Evolutionary conservation across 35 echinoderm and acorn worm species (phyloP), one percentile per base, ranked within the genome.

Genomic region (Lytechinus variegatus): DNA sequence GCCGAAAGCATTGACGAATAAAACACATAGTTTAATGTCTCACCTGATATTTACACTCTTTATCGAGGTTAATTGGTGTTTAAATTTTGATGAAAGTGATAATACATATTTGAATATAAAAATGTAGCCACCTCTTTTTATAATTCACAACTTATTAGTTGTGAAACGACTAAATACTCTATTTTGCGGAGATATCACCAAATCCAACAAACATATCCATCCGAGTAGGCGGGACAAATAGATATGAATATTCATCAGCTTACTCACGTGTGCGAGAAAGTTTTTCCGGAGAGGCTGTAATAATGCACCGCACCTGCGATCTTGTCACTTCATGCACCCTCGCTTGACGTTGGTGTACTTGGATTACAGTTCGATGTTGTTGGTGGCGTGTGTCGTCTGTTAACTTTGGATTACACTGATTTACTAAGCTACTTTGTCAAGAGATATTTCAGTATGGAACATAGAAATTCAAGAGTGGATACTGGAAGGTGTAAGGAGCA

Each of bases 361-460:
- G 66, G 12, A 24, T 79, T 79, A 79, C 66, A 79, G 19, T 79
- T 21, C 66, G 66, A 16, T 79, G 21, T n/a, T 19, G 14, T 79
- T 79, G 66, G 19, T 79, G 4, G 66, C n/a, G 16, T n/a, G 16
- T 7, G 16, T 79, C 19, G 66, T 24, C 66, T 79, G 66, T 79
- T 19, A 16, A 8, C 21, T 0, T 44, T 79, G 66, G 66, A 79
- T 19, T 79, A 79, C 66, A 79, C 66, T 79, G n/a, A 79, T 79
- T 79, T 79, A 79, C 66, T 79, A 79, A 79, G 16, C 33, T 28
- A 90, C 5, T 90, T 90, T 33, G 6, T 33, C 28, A 8, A 19
- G 28, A 90, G 88, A 54, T 44, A 90, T 52, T 44, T 52, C 88
- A 90, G 16, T 52, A 90, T 90, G 88, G 88, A 90, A 90, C 88